Percentiles rank a stretch among this genome's conserved stretches.
Evolutionary conservation across 2,888 invertebrate species (phyloP).

Genomic region (Campaea margaritaria): DNA sequence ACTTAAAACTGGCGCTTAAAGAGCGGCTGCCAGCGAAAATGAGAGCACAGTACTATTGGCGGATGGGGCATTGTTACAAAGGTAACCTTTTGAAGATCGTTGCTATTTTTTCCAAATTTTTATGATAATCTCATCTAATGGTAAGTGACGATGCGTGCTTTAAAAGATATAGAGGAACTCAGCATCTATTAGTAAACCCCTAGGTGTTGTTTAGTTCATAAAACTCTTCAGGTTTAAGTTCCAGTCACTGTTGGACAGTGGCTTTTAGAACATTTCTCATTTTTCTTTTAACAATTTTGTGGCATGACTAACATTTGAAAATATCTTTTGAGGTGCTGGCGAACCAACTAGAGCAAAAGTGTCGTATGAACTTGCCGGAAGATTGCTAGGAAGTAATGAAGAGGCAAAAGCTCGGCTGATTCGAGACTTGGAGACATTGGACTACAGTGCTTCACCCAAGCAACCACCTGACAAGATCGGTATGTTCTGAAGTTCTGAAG

Average conservation of each 20-base stretch:
- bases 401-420: constrained; percentile 67
- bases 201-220: no score
- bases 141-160: no score
- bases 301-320: no score
- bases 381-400: constrained; percentile 81
- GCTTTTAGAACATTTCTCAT: no score
- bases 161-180: no score
- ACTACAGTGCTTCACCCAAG: constrained; percentile 52
- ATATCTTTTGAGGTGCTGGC: constrained; percentile 70
- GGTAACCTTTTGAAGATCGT: constrained; percentile 60
- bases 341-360: constrained; percentile 87
- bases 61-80: constrained; percentile 89
- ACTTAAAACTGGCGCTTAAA: constrained; percentile 88
- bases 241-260: no score
- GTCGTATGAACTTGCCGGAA: constrained; percentile 86
- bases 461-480: constrained; percentile 52
- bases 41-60: constrained; percentile 88
- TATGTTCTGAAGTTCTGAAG: constrained; percentile 36
- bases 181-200: no score
- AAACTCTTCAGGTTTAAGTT: no score
- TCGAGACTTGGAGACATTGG: constrained; percentile 69
- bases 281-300: no score
- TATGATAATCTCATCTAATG: no score
- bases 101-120: no score
- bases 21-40: constrained; percentile 86